phyloP scores from a whole-genome alignment of 2,113 vertebrate species.

The Columbina picui region DNA sequence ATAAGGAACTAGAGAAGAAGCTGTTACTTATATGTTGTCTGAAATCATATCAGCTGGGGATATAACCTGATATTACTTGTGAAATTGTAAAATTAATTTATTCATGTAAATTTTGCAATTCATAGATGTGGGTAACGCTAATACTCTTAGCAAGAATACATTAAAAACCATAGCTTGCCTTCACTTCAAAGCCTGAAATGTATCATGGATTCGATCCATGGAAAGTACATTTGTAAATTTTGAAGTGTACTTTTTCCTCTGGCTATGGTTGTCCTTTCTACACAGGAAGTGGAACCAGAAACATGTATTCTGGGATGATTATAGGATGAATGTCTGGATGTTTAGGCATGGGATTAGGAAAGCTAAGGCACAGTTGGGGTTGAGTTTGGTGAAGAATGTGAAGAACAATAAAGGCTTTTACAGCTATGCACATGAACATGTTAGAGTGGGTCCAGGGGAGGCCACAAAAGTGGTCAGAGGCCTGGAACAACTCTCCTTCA shows the following conservation, averaged over 20 bases:
- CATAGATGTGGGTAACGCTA: background rate
- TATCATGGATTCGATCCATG: background rate
- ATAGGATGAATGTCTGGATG: background rate
- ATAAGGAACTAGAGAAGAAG: background rate
- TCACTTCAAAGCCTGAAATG: background rate
- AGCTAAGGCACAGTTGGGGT: background rate
- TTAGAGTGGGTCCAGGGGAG: background rate
- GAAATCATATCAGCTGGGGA: background rate
- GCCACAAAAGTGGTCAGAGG: background rate
- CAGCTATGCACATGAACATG: background rate
- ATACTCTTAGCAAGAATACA: background rate
- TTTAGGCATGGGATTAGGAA: background rate
- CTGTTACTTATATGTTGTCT: background rate
- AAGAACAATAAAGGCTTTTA: background rate
- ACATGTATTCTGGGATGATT: background rate
- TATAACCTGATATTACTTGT: background rate
- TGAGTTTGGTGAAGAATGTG: background rate
- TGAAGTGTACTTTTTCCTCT: background rate
- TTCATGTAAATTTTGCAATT: background rate
- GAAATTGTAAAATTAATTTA: background rate
- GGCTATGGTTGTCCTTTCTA: background rate
- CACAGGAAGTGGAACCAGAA: background rate
- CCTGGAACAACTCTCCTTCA: fast-evolving
- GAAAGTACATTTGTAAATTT: background rate
- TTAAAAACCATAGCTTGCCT: background rate